A percentile compares a stretch with the other conserved stretches of the same genome.
Conservation (phyloP, 1,140 invertebrate species). For the Pseudomyrmex concolor region DNA sequence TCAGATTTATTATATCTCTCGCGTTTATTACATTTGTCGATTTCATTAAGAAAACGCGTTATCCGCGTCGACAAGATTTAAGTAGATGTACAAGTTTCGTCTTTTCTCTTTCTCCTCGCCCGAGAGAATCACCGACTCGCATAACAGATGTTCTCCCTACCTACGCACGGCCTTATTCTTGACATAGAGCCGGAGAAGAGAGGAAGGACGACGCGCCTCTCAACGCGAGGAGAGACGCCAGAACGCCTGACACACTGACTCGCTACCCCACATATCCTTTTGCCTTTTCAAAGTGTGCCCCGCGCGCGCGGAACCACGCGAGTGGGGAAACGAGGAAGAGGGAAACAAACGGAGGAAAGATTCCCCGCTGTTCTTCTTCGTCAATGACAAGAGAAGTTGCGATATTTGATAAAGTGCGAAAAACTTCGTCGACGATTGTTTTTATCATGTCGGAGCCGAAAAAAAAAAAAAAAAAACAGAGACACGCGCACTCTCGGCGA, state of each 20-base stretch:
- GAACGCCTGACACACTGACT: constrained; percentile 85
- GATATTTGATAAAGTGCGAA: not conserved
- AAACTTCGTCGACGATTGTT: not conserved
- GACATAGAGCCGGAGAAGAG: constrained; percentile 74
- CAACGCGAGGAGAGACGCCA: constrained; percentile 78
- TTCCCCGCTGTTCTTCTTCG: constrained; percentile 4
- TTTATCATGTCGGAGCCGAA: no score
- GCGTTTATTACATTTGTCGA: not conserved
- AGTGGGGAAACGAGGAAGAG: constrained; percentile 47
- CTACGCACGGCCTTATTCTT: constrained; percentile 82
- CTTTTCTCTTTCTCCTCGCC: constrained; percentile 49
- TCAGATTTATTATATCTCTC: no score
- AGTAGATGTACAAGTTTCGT: constrained; percentile 47
- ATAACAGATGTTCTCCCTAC: constrained; percentile 64
- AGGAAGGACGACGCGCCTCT: constrained; percentile 75
- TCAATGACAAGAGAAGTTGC: not conserved
- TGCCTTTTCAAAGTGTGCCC: constrained; percentile 79
- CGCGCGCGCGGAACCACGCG: constrained; percentile 41
- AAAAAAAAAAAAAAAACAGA: no score
- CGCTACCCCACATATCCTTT: constrained; percentile 85
- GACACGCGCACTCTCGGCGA: no score
- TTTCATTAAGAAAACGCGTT: not conserved
- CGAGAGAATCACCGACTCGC: constrained; percentile 13
- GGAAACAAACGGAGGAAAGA: constrained; percentile 12
- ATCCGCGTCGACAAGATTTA: no score